Percentiles rank a stretch among this genome's conserved stretches.
Evolutionary conservation across 1,140 invertebrate genomes (phyloP).

Genomic region (Carposina sasakii): DNA sequence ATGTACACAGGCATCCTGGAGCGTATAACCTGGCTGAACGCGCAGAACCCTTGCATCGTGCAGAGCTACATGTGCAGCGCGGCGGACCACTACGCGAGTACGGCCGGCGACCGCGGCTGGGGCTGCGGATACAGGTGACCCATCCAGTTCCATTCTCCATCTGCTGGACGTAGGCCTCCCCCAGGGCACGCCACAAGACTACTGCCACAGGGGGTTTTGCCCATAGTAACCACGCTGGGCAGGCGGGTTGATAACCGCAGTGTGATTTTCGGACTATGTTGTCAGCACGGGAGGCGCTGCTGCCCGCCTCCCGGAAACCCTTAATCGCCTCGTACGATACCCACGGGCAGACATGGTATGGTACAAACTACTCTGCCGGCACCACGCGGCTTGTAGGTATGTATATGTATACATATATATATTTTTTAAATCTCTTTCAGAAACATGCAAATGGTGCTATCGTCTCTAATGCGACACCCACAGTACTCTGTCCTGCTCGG

Average conservation of each 20-base stretch:
- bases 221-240: too few relatives aligned
- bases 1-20: constrained; percentile 78
- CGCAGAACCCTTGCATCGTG: constrained; percentile 78
- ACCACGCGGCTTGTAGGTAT: not conserved
- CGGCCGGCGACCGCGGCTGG: constrained; percentile 91
- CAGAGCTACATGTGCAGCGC: constrained; percentile 83
- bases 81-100: constrained; percentile 89
- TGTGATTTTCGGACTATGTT: not conserved
- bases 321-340: not conserved
- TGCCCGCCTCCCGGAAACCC: not conserved
- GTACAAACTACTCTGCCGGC: not conserved
- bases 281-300: too few relatives aligned
- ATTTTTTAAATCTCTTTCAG: constrained; percentile 47
- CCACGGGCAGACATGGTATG: not conserved
- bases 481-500: constrained; percentile 80
- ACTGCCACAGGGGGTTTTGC: too few relatives aligned
- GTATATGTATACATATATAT: not conserved
- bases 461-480: constrained; percentile 82
- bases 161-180: too few relatives aligned
- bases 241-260: too few relatives aligned
- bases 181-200: too few relatives aligned
- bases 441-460: constrained; percentile 93
- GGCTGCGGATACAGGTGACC: constrained; percentile 84
- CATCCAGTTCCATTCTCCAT: not conserved
- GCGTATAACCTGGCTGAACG: constrained; percentile 80